phyloP scores from a whole-genome alignment of 1,140 invertebrate species.

The Drosophila ambigua region DNA sequence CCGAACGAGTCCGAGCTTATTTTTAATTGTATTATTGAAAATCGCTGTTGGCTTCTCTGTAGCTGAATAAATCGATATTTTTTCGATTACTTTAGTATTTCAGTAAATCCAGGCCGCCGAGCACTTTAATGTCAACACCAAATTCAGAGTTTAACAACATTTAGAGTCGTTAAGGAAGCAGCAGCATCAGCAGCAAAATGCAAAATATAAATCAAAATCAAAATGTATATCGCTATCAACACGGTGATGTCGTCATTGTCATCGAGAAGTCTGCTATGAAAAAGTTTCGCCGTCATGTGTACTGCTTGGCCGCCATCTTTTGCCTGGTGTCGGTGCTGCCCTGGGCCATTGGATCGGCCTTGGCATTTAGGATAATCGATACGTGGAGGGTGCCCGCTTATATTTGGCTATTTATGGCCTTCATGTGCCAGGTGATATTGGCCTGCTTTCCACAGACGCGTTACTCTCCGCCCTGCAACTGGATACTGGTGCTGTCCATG shows the following conservation, averaged over 20 bases:
- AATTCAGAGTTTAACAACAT: too few relatives aligned
- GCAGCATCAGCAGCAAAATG: background rate
- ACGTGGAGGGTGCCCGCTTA: constrained; percentile 1
- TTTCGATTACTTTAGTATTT: too few relatives aligned
- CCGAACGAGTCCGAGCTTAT: too few relatives aligned
- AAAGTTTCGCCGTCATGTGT: constrained; percentile 1
- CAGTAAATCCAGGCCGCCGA: too few relatives aligned
- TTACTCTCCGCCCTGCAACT: constrained; percentile 3
- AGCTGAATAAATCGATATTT: too few relatives aligned
- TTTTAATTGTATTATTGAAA: too few relatives aligned
- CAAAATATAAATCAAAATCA: too few relatives aligned
- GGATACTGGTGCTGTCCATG: constrained; percentile 1
- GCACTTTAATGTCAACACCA: too few relatives aligned
- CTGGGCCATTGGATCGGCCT: constrained; percentile 8
- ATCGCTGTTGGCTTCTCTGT: too few relatives aligned
- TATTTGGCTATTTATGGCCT: constrained; percentile 18
- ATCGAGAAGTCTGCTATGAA: background rate
- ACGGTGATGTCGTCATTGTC: background rate
- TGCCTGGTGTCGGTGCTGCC: constrained; percentile 2
- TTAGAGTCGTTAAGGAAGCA: background rate
- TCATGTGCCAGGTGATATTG: constrained; percentile 4
- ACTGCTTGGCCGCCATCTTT: background rate
- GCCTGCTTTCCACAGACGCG: constrained; percentile 7
- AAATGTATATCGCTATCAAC: background rate
- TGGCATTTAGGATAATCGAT: too few relatives aligned